These are phyloP conservation scores for Pseudococcus viburni DNA, from an alignment of 2,888 invertebrate genomes.

Conservation along the genomic window DNA sequence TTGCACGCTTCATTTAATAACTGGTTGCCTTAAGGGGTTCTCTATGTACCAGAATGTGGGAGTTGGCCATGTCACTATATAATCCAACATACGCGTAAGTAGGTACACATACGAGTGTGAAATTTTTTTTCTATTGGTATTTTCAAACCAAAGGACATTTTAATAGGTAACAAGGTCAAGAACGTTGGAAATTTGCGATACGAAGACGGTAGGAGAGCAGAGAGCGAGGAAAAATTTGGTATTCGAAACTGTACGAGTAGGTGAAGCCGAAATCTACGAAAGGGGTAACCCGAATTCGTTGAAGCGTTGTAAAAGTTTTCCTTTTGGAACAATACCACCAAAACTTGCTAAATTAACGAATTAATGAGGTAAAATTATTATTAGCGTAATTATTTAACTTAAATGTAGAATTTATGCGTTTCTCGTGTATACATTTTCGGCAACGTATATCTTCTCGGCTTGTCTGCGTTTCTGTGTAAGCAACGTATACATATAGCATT, in stretches of 20 bases:
- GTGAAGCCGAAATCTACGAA: background rate
- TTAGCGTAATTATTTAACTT: conserved; percentile 29
- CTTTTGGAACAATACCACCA: conserved; percentile 23
- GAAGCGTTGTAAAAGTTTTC: conserved; percentile 37
- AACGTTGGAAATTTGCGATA: conserved; percentile 9
- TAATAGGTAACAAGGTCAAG: conserved; percentile 29
- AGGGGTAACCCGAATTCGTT: conserved; percentile 28
- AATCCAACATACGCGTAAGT: background rate
- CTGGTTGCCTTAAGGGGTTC: background rate
- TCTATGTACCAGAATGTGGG: background rate
- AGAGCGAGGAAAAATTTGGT: background rate
- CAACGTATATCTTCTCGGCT: background rate
- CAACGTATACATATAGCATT: background rate
- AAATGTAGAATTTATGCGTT: conserved; percentile 48
- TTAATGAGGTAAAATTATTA: conserved; percentile 48
- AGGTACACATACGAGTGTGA: background rate
- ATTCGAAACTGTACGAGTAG: background rate
- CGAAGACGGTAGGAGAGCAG: background rate
- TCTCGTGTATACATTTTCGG: conserved; percentile 49
- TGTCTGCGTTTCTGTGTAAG: background rate
- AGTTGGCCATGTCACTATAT: conserved; percentile 7
- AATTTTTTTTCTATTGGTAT: background rate
- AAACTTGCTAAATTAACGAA: conserved; percentile 50
- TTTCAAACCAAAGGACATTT: conserved; percentile 13
- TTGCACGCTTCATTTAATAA: conserved; percentile 47